Evolutionary conservation across 2,113 vertebrate genomes (phyloP), one percentile per base, ranked within the genome.

Genomic region (Neotragus pygmaeus): DNA sequence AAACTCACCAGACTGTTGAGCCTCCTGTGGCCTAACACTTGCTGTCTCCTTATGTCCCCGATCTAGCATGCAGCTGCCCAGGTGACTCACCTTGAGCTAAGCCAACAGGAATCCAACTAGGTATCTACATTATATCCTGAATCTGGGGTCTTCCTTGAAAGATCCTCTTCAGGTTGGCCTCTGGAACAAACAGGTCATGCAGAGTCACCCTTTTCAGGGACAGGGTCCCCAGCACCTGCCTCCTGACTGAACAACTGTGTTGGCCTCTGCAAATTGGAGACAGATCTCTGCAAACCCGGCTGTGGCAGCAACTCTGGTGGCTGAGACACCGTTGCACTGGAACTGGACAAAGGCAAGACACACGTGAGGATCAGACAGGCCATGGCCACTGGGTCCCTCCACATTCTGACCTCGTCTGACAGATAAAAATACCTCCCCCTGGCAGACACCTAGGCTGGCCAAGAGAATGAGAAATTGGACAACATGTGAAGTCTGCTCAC

Each of bases 251-350:
- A 98, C 98, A 99, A 98, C 98, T 99, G 99, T 98, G 99, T 99
- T 98, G 99, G 99, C 96, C 99, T 99, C 99, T 99, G 99, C 99
- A 99, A 99, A 99, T 99, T 99, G 99, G 99, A 99, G 99, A 99
- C 99, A 99, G 99, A 99, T 98, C 99, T 99, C 99, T 99, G 99
- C 99, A 98, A 99, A 99, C 99, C 99, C 99, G 98, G 99, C 99
- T 99, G 99, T 97, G 98, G 99, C 99, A 99, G 99, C 99, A 94
- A 99, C 99, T 99, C 99, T 99, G 97, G 99, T 99, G 98, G 99
- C 99, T 99, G 99, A 99, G 99, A 98, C 99, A 98, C 99, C 97
- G 99, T 99, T 97, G 47, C 99, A 99, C 99, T 99, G 99, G 99
- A 99, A 99, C 99, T 99, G 96, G 45, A 45, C 82, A 75, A 80